A percentile compares a stretch with the other conserved stretches of the same genome.
Conservation (phyloP, 2,888 invertebrate genomes). For the Leptura quadrifasciata region DNA sequence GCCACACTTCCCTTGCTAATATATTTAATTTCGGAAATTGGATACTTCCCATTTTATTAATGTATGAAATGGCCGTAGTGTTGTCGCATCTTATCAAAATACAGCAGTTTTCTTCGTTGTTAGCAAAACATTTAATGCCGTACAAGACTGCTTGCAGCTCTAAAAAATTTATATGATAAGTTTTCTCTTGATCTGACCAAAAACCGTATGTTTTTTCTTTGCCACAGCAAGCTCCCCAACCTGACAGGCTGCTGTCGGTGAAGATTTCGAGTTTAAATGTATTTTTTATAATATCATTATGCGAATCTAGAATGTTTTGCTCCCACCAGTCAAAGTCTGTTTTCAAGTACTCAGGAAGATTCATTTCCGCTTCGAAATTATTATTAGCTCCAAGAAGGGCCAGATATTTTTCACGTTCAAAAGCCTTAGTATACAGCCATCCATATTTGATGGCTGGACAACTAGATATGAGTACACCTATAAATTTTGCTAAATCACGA, state of each 20-base stretch:
- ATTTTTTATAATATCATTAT: conserved; percentile 41
- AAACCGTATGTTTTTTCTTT: conserved; percentile 50
- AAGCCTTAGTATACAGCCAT: conserved; percentile 38
- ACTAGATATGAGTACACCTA: conserved; percentile 52
- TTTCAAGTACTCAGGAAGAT: neutral
- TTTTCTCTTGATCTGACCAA: conserved; percentile 54
- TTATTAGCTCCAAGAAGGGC: neutral
- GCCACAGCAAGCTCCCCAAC: conserved; percentile 58
- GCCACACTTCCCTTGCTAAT: conserved; percentile 59
- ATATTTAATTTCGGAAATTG: conserved; percentile 53
- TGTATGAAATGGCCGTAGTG: conserved; percentile 52
- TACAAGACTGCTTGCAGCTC: conserved; percentile 58
- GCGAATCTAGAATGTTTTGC: conserved; percentile 37
- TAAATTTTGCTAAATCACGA: conserved; percentile 48
- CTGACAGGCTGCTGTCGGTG: conserved; percentile 55
- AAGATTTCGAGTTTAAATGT: conserved; percentile 56
- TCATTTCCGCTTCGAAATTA: conserved; percentile 26
- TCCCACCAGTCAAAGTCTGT: conserved; percentile 54
- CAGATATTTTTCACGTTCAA: conserved; percentile 40
- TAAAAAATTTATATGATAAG: conserved; percentile 60
- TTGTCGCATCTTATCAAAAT: conserved; percentile 57
- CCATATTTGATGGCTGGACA: conserved; percentile 57
- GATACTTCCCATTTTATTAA: too few relatives aligned
- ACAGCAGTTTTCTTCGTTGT: conserved; percentile 39
- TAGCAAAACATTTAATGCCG: conserved; percentile 58